These are phyloP conservation scores for Denticeps clupeoides DNA, from an alignment of 2,797 vertebrate genomes.

Conservation along the genomic window DNA sequence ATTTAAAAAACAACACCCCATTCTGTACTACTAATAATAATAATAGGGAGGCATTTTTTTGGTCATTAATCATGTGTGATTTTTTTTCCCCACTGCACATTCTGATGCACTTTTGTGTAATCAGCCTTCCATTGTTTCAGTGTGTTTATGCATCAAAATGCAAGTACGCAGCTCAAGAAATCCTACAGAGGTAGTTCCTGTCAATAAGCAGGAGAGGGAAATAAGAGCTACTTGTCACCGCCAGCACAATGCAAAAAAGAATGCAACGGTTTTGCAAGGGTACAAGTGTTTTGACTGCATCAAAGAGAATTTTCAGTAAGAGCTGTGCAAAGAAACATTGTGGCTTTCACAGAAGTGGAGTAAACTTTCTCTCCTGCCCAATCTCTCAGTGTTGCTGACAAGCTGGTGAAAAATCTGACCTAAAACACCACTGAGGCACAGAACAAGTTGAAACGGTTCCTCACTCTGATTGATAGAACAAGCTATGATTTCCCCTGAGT, in stretches of 20 bases:
- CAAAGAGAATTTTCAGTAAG: too few species aligned
- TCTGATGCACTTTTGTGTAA: slow-evolving; percentile 27
- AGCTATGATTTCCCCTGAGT: slow-evolving; percentile 43
- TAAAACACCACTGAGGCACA: slow-evolving; percentile 32
- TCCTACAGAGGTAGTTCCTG: slow-evolving; percentile 26
- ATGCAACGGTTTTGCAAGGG: too few species aligned
- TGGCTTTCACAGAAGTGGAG: background rate
- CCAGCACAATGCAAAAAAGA: too few species aligned
- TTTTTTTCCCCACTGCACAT: slow-evolving; percentile 14
- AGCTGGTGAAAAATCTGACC: slow-evolving; percentile 34
- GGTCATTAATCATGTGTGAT: slow-evolving; percentile 19
- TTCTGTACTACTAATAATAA: too few species aligned
- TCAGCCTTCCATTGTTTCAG: slow-evolving; percentile 30
- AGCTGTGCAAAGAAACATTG: too few species aligned
- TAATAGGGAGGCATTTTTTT: too few species aligned
- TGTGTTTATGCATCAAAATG: slow-evolving; percentile 32
- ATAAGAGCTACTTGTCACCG: too few species aligned
- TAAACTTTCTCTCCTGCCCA: slow-evolving; percentile 10
- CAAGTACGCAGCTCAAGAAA: slow-evolving; percentile 31
- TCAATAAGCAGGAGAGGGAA: slow-evolving; percentile 28
- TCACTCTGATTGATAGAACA: slow-evolving; percentile 43
- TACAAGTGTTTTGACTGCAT: too few species aligned
- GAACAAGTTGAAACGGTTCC: slow-evolving; percentile 40
- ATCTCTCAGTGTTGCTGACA: slow-evolving; percentile 23
- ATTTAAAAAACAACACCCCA: too few species aligned